phyloP scores from a whole-genome alignment of 2,888 invertebrate genomes.

The Gymnosoma rotundatum region DNA sequence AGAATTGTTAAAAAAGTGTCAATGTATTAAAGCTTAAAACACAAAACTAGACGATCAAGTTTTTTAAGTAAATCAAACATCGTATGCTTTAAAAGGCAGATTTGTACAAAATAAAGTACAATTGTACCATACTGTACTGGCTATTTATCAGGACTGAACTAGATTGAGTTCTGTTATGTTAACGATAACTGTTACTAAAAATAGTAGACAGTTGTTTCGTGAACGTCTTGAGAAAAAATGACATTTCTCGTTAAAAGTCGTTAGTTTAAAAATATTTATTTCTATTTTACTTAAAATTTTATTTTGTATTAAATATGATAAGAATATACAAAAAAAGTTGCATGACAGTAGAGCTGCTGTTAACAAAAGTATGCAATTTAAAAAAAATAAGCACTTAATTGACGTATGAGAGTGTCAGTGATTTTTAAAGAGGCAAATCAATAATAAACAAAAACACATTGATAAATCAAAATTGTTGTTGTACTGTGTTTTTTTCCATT shows the following conservation, averaged over 20 bases:
- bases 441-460: slow-evolving; percentile 9
- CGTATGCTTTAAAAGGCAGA: no score
- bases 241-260: background rate
- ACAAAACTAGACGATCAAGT: no score
- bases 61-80: no score
- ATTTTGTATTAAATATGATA: background rate
- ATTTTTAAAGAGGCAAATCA: slow-evolving; percentile 32
- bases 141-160: no score
- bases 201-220: slow-evolving; percentile 52
- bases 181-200: background rate
- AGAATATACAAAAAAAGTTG: background rate
- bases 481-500: background rate
- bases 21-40: no score
- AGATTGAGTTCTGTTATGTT: no score
- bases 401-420: slow-evolving; percentile 2
- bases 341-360: no score
- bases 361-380: background rate
- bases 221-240: slow-evolving; percentile 28
- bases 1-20: no score
- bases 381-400: background rate
- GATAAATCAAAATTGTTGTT: slow-evolving; percentile 29
- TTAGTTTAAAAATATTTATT: background rate
- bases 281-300: background rate
- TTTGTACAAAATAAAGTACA: no score
- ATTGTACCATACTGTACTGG: no score